Conservation (phyloP, 1,140 invertebrate species). For the Drosophila willistoni region DNA sequence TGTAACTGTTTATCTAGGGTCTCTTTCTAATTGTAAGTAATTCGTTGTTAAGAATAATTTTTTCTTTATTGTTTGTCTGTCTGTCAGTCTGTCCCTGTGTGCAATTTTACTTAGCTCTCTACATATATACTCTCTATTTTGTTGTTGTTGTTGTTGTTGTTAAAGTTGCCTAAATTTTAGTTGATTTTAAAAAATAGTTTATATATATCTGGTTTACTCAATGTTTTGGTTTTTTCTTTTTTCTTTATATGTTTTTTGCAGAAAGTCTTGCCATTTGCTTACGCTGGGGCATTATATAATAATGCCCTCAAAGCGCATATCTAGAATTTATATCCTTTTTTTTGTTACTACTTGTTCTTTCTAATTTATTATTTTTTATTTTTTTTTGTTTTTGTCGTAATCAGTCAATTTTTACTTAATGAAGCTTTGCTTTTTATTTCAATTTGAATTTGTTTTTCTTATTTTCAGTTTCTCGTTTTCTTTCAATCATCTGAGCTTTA, state of each 20-base stretch:
- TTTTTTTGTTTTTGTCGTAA: constrained; percentile 50
- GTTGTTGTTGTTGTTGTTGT: constrained; percentile 49
- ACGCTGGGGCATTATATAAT: constrained; percentile 65
- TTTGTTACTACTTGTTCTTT: constrained; percentile 47
- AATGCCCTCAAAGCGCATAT: constrained; percentile 51
- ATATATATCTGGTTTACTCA: constrained; percentile 22
- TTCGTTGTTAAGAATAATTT: constrained; percentile 62
- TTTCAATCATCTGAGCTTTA: constrained; percentile 59
- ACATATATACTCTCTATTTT: constrained; percentile 43
- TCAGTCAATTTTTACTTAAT: constrained; percentile 76
- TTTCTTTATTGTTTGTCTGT: constrained; percentile 28
- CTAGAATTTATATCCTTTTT: constrained; percentile 32
- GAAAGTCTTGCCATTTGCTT: constrained; percentile 70
- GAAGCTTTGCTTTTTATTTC: constrained; percentile 72
- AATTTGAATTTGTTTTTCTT: constrained; percentile 53
- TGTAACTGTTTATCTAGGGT: constrained; percentile 13
- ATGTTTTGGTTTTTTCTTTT: neutral
- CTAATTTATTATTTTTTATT: constrained; percentile 36
- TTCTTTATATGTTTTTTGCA: constrained; percentile 28
- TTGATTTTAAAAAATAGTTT: constrained; percentile 55
- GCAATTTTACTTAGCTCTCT: constrained; percentile 70
- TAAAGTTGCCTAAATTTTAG: constrained; percentile 69
- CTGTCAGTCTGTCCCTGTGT: constrained; percentile 47
- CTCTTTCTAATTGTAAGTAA: constrained; percentile 52
- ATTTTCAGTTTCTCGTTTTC: constrained; percentile 40